Evolutionary conservation across 2,113 vertebrate species (phyloP), one percentile per base, ranked within the genome.

Genomic region (Oryzias woworae): DNA sequence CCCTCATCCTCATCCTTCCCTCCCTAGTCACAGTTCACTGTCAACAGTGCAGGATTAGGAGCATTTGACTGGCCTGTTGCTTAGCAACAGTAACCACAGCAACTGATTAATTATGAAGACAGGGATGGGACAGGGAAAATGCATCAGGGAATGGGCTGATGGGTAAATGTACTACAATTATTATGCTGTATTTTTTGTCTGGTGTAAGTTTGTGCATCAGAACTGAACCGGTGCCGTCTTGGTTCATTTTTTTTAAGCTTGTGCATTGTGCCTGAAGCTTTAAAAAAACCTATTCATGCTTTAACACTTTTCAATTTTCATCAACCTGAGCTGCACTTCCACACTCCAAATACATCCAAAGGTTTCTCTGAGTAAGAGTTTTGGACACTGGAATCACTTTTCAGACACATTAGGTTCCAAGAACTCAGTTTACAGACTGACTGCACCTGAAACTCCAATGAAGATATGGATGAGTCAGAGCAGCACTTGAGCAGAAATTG

Each of bases 31-130:
- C 89, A 90, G 87, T 90, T 92, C 88, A 90, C 88, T 92, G 91
- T 92, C 90, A 92, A 89, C 89, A 89, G 85, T 70, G 53, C 76
- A 78, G 89, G 90, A 92, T 92, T 92, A 92, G 88, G 85, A 92
- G 91, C 90, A 86, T 92, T 91, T 91, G 88, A 91, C 90, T 88
- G 81, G 82, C 83, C 84, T 90, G 92, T 92, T 93, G 85, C 92
- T 87, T 85, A 75, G 92, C 85, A 90, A 91, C 90, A 47, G 91
- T 90, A 84, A 68, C 89, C 82, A 75, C 51, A 74, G 89, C 67
- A 85, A 91, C 90, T 58, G 47, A 82, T 90, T 91, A 88, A 91
- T 91, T 89, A 89, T 81, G 77, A 90, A 90, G 85, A 89, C 85
- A 89, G 73, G 85, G 89, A 88, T 89, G 90, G 90, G 90, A 90